Conservation (phyloP, 1,140 invertebrate species). For the Drosophila orosa region DNA sequence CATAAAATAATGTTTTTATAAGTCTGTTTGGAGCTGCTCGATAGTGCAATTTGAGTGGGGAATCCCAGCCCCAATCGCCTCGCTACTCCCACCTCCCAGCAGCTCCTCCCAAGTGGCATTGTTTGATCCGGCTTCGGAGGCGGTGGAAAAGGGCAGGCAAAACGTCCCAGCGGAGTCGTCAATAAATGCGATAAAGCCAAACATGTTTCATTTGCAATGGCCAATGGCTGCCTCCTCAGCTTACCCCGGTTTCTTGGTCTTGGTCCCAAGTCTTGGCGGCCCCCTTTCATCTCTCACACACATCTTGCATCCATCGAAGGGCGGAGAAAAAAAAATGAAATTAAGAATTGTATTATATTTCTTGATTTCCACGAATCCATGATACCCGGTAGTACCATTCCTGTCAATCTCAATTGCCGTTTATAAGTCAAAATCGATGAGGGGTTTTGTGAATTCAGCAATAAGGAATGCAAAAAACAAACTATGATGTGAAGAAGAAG, state of each 20-base stretch:
- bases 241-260: conserved; percentile 11
- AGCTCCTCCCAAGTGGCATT: conserved; percentile 54
- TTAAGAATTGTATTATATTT: conserved; percentile 39
- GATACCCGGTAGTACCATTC: conserved; percentile 24
- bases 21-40: conserved; percentile 76
- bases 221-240: conserved; percentile 47
- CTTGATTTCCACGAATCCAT: conserved; percentile 26
- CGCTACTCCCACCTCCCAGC: not conserved
- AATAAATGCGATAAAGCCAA: conserved; percentile 83
- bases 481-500: not conserved
- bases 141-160: conserved; percentile 53
- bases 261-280: not conserved
- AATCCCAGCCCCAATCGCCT: not conserved
- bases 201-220: conserved; percentile 80
- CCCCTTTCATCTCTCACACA: conserved; percentile 39
- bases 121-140: conserved; percentile 69
- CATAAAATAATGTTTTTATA: conserved; percentile 81
- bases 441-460: too few species aligned
- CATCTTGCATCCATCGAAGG: conserved; percentile 51
- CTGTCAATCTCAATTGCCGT: conserved; percentile 27
- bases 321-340: conserved; percentile 18
- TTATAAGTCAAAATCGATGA: conserved; percentile 17
- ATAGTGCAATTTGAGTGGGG: conserved; percentile 63
- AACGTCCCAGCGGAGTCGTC: conserved; percentile 78
- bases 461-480: not conserved